Percentiles rank a stretch among this genome's conserved stretches.
Evolutionary conservation across 1,140 invertebrate genomes (phyloP).

Genomic region (Ceratoteleas bidentatus): DNA sequence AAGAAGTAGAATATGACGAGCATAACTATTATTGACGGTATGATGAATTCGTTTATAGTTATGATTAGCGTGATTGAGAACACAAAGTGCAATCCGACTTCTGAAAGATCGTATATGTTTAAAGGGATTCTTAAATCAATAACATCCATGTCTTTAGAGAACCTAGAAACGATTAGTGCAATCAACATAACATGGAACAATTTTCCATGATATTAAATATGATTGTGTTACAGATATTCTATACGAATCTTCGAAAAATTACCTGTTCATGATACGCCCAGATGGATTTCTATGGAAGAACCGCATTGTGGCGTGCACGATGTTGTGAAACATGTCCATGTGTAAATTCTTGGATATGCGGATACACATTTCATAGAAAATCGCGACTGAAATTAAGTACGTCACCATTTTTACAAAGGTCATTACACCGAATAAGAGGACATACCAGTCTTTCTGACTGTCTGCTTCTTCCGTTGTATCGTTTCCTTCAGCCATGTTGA

Average conservation of each 20-base stretch:
- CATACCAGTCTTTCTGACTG: slow-evolving; percentile 28
- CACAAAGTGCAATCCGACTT: slow-evolving; percentile 1
- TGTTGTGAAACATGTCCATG: slow-evolving; percentile 89
- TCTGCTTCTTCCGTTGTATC: background rate
- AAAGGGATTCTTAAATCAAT: slow-evolving; percentile 92
- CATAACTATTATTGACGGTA: slow-evolving; percentile 87
- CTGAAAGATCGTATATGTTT: slow-evolving; percentile 86
- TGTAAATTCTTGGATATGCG: slow-evolving; percentile 88
- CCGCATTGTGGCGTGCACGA: slow-evolving; percentile 86
- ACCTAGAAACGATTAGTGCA: slow-evolving; percentile 71
- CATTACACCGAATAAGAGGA: slow-evolving; percentile 28
- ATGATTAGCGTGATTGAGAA: slow-evolving; percentile 83
- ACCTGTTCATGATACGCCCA: slow-evolving; percentile 87
- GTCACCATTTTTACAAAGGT: slow-evolving; percentile 33
- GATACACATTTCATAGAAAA: slow-evolving; percentile 87
- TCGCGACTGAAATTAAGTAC: slow-evolving; percentile 9
- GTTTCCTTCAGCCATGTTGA: slow-evolving; percentile 65
- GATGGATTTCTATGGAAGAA: slow-evolving; percentile 92
- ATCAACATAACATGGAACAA: too few species aligned
- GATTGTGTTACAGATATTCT: background rate
- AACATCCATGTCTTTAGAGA: slow-evolving; percentile 92
- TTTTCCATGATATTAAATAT: too few species aligned
- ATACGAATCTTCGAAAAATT: background rate
- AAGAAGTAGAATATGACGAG: slow-evolving; percentile 86
- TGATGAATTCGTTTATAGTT: slow-evolving; percentile 88